Evolutionary conservation across 1,140 invertebrate genomes (phyloP).

Genomic region (Cyclargus thomasi): DNA sequence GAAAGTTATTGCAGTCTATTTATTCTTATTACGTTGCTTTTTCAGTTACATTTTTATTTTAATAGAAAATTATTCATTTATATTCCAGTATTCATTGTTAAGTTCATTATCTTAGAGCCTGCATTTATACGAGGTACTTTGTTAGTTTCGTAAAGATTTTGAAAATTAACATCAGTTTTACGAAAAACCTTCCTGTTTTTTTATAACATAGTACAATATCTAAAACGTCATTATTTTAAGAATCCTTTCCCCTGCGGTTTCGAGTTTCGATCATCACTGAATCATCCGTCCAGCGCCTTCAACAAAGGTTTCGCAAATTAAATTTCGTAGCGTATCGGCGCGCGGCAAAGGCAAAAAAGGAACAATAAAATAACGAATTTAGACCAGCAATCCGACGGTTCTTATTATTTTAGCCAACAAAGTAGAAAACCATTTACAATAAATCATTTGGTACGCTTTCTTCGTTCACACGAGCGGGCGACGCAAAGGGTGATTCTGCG

Average conservation of each 20-base stretch:
- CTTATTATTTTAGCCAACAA: slow-evolving; percentile 75
- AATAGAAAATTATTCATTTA: too few relatives aligned
- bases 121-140: background rate
- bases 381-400: slow-evolving; percentile 62
- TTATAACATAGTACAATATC: too few relatives aligned
- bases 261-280: slow-evolving; percentile 46
- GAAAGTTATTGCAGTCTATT: background rate
- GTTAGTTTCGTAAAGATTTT: too few relatives aligned
- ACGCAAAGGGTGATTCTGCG: slow-evolving; percentile 73
- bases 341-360: slow-evolving; percentile 52
- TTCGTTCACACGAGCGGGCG: slow-evolving; percentile 68
- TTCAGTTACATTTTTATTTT: too few relatives aligned
- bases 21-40: background rate
- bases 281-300: slow-evolving; percentile 31
- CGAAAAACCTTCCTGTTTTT: too few relatives aligned
- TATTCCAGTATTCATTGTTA: too few relatives aligned
- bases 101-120: too few relatives aligned
- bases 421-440: slow-evolving; percentile 75
- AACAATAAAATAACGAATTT: slow-evolving; percentile 71
- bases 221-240: slow-evolving; percentile 8
- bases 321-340: slow-evolving; percentile 49
- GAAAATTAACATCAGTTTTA: too few relatives aligned
- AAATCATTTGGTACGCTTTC: slow-evolving; percentile 74
- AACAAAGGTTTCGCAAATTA: slow-evolving; percentile 61
- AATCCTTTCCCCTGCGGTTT: slow-evolving; percentile 10